Conservation (phyloP, 2,113 vertebrate species). For the Corvus hawaiiensis region DNA sequence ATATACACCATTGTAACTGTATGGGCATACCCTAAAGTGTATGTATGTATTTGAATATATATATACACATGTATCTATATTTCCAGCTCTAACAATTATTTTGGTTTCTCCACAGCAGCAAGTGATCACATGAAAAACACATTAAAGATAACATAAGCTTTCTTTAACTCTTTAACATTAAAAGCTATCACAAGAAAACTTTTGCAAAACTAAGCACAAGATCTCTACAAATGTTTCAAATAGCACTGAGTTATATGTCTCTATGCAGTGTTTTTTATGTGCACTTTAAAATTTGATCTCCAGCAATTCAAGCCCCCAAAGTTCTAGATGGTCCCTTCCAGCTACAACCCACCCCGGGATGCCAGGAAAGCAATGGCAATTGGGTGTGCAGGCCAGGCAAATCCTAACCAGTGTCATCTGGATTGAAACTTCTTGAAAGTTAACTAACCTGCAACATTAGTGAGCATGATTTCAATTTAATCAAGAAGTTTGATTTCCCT, state of each 20-base stretch:
- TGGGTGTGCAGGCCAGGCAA: not conserved
- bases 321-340: not conserved
- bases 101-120: not conserved
- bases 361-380: not conserved
- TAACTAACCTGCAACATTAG: not conserved
- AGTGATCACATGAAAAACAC: not conserved
- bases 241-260: not conserved
- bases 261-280: not conserved
- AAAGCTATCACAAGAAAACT: not conserved
- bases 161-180: not conserved
- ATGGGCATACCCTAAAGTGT: not conserved
- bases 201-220: not conserved
- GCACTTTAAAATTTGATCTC: not conserved
- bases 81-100: not conserved
- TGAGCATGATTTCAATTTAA: not conserved
- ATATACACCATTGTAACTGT: not conserved
- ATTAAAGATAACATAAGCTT: not conserved
- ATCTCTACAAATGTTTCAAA: not conserved
- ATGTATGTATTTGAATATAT: not conserved
- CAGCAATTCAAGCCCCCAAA: not conserved
- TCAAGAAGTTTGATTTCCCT: not conserved
- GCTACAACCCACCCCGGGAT: not conserved
- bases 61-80: accelerated
- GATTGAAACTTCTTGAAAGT: not conserved
- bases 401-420: not conserved